These are phyloP conservation scores for Germaria angustata DNA, from an alignment of 2,888 invertebrate genomes.

Conservation along the genomic window DNA sequence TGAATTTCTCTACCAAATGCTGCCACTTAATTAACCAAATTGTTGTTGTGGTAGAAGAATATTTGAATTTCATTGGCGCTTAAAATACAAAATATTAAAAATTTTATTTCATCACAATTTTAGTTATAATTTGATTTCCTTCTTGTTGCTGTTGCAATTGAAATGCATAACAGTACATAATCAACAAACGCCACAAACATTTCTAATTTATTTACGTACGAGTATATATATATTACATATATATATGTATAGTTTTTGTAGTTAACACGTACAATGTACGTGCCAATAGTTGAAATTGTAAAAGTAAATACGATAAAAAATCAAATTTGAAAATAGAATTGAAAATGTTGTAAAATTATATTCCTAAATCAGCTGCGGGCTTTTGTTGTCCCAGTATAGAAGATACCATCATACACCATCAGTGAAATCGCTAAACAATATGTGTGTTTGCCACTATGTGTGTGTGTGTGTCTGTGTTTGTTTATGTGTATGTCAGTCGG, in stretches of 20 bases:
- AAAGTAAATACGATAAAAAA: constrained; percentile 19
- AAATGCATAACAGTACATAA: neutral
- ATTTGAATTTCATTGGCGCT: neutral
- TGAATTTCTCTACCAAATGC: neutral
- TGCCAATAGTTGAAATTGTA: constrained; percentile 59
- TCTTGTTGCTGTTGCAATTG: constrained; percentile 10
- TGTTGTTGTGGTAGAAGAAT: constrained; percentile 40
- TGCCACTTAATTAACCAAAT: neutral
- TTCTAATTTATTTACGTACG: constrained; percentile 11
- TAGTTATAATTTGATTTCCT: constrained; percentile 7
- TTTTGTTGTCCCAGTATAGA: neutral
- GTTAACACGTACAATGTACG: constrained; percentile 64
- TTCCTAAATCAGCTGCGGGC: constrained; percentile 12
- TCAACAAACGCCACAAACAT: constrained; percentile 33
- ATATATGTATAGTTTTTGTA: too few species aligned
- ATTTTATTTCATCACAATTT: constrained; percentile 3
- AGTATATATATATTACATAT: too few species aligned
- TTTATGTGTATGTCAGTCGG: too few species aligned
- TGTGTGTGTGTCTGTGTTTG: neutral
- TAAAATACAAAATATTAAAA: neutral
- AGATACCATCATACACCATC: too few species aligned
- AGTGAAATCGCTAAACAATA: neutral
- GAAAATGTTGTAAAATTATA: neutral
- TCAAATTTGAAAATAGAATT: constrained; percentile 2
- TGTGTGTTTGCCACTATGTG: neutral